Base-by-base conservation (phyloP, 2,888 invertebrate species). In the Pteria penguin region DNA sequence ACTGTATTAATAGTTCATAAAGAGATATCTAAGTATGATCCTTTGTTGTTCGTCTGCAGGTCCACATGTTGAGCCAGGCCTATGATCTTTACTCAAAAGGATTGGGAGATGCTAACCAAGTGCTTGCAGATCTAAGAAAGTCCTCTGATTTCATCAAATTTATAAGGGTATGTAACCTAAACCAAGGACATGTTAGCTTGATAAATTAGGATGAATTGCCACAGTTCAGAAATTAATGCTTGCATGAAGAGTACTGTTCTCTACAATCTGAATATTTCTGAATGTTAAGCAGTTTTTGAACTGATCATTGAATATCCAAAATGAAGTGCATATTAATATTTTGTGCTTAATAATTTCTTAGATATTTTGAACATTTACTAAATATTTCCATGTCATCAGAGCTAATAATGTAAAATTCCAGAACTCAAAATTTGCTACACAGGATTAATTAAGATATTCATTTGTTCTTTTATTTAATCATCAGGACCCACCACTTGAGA, bases 41-140 rank as follows among this genome's bases (percentile, higher is more conserved):
- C 5, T 61, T 32, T 58, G 1, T 65, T 57, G 67, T 67, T 18
- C 11, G 22, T 61, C 84, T 84, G 14, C 68, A 86, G 80, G 82
- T 89, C 18, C 86, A 87, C 76, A 85, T 90, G 87, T 71, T 90
- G 58, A 87, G 88, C 63, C 89, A 90, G 65, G 88, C 88, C 5
- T 91, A 90, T 71, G 88, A 89, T 61, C 78, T 84, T 24, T 91
- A 91, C 71, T 88, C 89, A n/a, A 81, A 80, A 33, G 90, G 90
- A 27, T 78, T 91, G n/a, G 78, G 81, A 8, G 82, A 84, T 2
- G 88, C 91, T 57, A 86, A 86, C 71, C 76, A 81, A 4, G 71
- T 87, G 11, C 69, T 89, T 31, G 78, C 82, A 8, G 87, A 88
- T 14, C 80, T 89, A 11, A 78, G 84, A 45, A 82, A 80, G 67